These are phyloP conservation scores for Propsilocerus akamusi DNA, from an alignment of 1,140 invertebrate species.

Conservation along the genomic window DNA sequence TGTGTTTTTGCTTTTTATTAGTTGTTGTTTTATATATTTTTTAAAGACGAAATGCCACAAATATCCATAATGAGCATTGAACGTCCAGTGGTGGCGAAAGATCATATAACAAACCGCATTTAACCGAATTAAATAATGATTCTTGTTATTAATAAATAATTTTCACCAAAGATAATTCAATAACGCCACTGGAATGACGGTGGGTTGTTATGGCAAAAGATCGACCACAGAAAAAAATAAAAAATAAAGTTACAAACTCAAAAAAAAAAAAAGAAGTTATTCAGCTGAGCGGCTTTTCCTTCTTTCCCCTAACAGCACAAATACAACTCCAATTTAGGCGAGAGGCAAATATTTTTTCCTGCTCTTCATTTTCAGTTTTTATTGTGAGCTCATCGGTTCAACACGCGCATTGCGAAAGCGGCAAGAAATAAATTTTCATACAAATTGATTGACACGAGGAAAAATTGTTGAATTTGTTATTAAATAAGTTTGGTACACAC, in stretches of 20 bases:
- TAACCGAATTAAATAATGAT: background rate
- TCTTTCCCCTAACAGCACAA: too few relatives aligned
- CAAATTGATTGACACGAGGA: too few relatives aligned
- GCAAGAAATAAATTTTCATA: too few relatives aligned
- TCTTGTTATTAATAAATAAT: background rate
- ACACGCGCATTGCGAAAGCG: too few relatives aligned
- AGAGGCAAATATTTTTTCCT: too few relatives aligned
- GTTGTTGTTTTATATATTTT: background rate
- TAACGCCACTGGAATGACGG: background rate
- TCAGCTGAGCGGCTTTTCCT: background rate
- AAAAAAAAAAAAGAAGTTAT: slow-evolving; percentile 1
- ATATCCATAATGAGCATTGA: background rate
- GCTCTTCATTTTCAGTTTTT: too few relatives aligned
- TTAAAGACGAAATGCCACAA: background rate
- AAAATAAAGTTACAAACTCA: background rate
- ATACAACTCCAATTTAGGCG: too few relatives aligned
- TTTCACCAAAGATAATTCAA: background rate
- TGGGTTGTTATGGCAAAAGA: slow-evolving; percentile 1
- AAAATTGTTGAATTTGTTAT: too few relatives aligned
- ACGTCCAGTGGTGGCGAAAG: background rate
- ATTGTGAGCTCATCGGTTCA: too few relatives aligned
- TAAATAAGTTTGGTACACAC: background rate
- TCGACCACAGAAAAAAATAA: background rate
- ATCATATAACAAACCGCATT: background rate
- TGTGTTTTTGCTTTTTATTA: too few relatives aligned